phyloP scores from a whole-genome alignment of 1,140 invertebrate species.

The Ctenoplectra terminalis region DNA sequence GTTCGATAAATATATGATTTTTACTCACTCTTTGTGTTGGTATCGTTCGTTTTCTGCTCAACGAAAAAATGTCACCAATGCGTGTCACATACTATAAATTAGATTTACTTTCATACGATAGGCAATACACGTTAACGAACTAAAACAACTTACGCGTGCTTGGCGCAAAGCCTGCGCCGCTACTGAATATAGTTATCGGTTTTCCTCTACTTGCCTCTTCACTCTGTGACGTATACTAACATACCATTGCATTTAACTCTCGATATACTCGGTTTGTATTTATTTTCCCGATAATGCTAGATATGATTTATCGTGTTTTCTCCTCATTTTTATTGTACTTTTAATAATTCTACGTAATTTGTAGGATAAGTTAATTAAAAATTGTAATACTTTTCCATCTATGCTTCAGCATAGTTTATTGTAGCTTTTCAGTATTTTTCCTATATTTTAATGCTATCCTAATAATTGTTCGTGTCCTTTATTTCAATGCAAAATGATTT shows the following conservation, averaged over 20 bases:
- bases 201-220: slow-evolving; percentile 22
- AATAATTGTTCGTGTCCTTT: not conserved
- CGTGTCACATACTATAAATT: slow-evolving; percentile 20
- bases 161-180: slow-evolving; percentile 33
- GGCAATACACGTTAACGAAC: not conserved
- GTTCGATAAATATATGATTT: too few relatives aligned
- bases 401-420: not conserved
- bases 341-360: too few relatives aligned
- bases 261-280: not conserved
- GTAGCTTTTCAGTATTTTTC: not conserved
- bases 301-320: not conserved
- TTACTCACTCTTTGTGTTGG: slow-evolving; percentile 7
- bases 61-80: not conserved
- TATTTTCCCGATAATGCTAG: not conserved
- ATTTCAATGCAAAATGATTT: not conserved
- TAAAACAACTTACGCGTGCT: not conserved
- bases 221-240: not conserved
- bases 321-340: not conserved
- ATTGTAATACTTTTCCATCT: not conserved
- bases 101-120: not conserved
- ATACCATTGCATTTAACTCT: not conserved
- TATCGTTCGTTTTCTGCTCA: not conserved
- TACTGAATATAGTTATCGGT: slow-evolving; percentile 24
- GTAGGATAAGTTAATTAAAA: not conserved
- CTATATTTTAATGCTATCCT: not conserved